Evolutionary conservation across 2,888 invertebrate species (phyloP).

Genomic region (Drosophila buzzatii): DNA sequence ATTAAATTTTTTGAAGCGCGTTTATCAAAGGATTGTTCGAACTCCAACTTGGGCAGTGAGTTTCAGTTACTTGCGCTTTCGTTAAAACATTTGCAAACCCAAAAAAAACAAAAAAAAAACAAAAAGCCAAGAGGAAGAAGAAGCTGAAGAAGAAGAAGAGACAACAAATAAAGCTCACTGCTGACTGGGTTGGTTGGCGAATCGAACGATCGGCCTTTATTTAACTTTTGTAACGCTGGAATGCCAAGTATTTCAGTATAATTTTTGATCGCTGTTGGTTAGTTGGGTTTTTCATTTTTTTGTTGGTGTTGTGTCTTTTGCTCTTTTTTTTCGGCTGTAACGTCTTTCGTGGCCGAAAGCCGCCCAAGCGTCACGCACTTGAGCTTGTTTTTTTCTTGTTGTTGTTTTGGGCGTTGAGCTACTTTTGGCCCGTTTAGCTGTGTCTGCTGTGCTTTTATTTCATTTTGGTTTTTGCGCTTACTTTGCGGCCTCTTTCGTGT

Average conservation of each 20-base stretch:
- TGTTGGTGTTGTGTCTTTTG: not conserved
- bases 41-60: conserved; percentile 2
- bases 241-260: conserved; percentile 65
- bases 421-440: conserved; percentile 51
- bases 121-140: conserved; percentile 1
- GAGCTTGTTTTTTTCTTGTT: conserved; percentile 30
- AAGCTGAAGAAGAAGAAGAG: not conserved
- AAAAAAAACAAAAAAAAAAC: conserved; percentile 18
- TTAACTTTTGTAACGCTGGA: conserved; percentile 59
- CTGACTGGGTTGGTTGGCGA: conserved; percentile 16
- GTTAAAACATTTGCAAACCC: conserved; percentile 56
- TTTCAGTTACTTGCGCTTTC: conserved; percentile 68
- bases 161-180: conserved; percentile 24
- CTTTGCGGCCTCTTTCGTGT: conserved; percentile 57
- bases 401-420: conserved; percentile 55
- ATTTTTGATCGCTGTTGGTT: conserved; percentile 16
- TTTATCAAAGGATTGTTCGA: conserved; percentile 38
- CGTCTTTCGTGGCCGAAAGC: conserved; percentile 47
- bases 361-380: conserved; percentile 57
- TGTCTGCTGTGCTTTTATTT: conserved; percentile 55
- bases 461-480: conserved; percentile 24
- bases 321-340: conserved; percentile 25
- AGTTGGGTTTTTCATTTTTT: not conserved
- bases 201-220: conserved; percentile 64
- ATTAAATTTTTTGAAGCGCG: conserved; percentile 22